Evolutionary conservation across 2,888 invertebrate species (phyloP).

Genomic region (Apotomis turbidana): DNA sequence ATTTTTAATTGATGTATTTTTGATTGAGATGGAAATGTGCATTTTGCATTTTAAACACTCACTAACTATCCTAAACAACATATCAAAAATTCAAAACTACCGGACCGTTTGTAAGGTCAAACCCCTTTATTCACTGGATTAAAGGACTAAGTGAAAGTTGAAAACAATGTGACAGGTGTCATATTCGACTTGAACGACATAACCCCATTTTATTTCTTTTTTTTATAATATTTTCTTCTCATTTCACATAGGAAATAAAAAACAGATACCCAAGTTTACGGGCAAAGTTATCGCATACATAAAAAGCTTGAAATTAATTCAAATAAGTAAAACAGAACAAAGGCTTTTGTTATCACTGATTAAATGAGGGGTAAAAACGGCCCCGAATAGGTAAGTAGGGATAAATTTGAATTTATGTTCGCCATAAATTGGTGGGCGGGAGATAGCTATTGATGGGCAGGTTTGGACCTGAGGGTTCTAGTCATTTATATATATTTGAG

Average conservation of each 20-base stretch:
- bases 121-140: too few species aligned
- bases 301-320: conserved; percentile 14
- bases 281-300: neutral
- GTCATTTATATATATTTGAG: neutral
- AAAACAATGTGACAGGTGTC: too few species aligned
- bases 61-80: too few species aligned
- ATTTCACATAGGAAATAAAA: too few species aligned
- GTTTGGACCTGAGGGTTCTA: neutral
- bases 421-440: conserved; percentile 54
- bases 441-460: conserved; percentile 21
- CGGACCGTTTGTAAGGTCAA: too few species aligned
- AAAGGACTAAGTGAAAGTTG: too few species aligned
- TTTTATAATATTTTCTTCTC: too few species aligned
- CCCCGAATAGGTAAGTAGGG: conserved; percentile 52
- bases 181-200: too few species aligned
- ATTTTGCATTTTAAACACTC: too few species aligned
- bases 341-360: conserved; percentile 44
- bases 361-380: conserved; percentile 50
- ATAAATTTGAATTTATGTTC: conserved; percentile 65
- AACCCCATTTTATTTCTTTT: neutral
- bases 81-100: too few species aligned
- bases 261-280: neutral
- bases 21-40: too few species aligned
- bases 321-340: conserved; percentile 30
- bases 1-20: too few species aligned